Evolutionary conservation across 2,797 vertebrate genomes (phyloP).

Genomic region (Enteromius treurensis): DNA sequence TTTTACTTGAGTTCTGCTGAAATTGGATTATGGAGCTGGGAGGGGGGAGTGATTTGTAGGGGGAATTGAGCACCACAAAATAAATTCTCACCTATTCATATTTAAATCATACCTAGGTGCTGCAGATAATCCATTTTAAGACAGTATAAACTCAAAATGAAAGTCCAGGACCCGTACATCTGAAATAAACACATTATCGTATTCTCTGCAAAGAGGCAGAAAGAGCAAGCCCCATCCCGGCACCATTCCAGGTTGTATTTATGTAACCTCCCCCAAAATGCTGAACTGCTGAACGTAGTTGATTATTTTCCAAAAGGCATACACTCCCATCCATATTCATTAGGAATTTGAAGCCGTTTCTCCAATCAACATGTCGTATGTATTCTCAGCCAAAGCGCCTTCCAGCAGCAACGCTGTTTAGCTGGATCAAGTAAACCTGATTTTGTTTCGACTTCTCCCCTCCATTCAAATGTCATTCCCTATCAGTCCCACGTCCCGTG

Average conservation of each 20-base stretch:
- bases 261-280: slow-evolving; percentile 61
- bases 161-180: slow-evolving; percentile 76
- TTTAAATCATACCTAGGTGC: slow-evolving; percentile 85
- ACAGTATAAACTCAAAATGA: slow-evolving; percentile 77
- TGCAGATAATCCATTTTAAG: slow-evolving; percentile 84
- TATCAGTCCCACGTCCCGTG: slow-evolving; percentile 72
- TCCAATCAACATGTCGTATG: slow-evolving; percentile 78
- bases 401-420: slow-evolving; percentile 74
- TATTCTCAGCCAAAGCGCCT: slow-evolving; percentile 78
- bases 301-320: slow-evolving; percentile 71
- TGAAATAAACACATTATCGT: slow-evolving; percentile 73
- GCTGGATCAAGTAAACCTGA: slow-evolving; percentile 76
- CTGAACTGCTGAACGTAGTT: slow-evolving; percentile 75
- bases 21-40: slow-evolving; percentile 79
- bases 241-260: slow-evolving; percentile 68
- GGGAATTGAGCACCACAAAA: slow-evolving; percentile 82
- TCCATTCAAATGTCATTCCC: slow-evolving; percentile 76
- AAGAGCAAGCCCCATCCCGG: slow-evolving; percentile 67
- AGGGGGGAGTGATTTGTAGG: slow-evolving; percentile 79
- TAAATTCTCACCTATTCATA: slow-evolving; percentile 87
- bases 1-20: slow-evolving; percentile 67
- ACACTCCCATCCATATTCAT: slow-evolving; percentile 83
- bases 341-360: slow-evolving; percentile 71
- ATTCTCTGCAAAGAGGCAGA: slow-evolving; percentile 50
- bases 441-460: slow-evolving; percentile 77